phyloP scores from a whole-genome alignment of 2,113 vertebrate genomes.

The Nansenia antarctica region DNA sequence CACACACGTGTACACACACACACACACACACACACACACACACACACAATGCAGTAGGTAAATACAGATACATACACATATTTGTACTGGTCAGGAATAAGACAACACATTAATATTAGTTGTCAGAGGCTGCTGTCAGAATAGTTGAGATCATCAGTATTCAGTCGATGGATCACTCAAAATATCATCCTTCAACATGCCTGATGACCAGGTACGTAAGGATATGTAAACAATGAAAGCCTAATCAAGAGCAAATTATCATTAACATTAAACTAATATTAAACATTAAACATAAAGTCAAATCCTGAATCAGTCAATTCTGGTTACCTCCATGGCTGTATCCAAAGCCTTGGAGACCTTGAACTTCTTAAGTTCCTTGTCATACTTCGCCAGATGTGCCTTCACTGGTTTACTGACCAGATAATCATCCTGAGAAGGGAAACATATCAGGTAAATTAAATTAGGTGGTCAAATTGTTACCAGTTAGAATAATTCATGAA shows the following conservation, averaged over 20 bases:
- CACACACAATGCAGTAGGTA: too few species aligned
- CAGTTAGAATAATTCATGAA: not conserved
- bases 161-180: not conserved
- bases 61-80: too few species aligned
- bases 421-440: slow-evolving; percentile 84
- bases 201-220: too few species aligned
- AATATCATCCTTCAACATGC: not conserved
- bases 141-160: not conserved
- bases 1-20: slow-evolving; percentile 2
- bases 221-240: too few species aligned
- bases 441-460: not conserved
- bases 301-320: too few species aligned
- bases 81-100: too few species aligned
- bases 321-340: slow-evolving; percentile 83
- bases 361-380: slow-evolving; percentile 88
- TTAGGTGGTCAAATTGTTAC: too few species aligned
- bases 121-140: not conserved
- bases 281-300: too few species aligned
- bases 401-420: slow-evolving; percentile 85
- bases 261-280: too few species aligned
- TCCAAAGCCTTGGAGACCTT: slow-evolving; percentile 92
- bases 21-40: too few species aligned
- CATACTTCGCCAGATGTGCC: slow-evolving; percentile 85
- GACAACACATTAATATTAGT: not conserved
- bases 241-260: too few species aligned